Evolutionary conservation across 2,113 vertebrate species (phyloP).

Genomic region (Apteryx owenii): DNA sequence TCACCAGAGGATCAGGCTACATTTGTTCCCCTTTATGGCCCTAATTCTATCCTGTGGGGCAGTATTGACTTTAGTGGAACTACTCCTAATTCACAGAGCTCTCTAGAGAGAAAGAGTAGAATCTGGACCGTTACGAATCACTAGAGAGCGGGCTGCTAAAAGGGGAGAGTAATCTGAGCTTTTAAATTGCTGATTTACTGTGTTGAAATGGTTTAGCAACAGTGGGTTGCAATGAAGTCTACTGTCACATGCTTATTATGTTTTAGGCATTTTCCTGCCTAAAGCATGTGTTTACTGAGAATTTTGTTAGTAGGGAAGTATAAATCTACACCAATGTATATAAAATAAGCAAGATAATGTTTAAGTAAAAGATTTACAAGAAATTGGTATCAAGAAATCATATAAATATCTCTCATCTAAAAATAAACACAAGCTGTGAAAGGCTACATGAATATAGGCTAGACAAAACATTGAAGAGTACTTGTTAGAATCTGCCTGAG

Average conservation of each 20-base stretch:
- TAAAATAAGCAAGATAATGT: background rate
- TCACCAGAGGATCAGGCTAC: background rate
- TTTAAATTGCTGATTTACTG: background rate
- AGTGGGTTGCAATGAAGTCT: background rate
- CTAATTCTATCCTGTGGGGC: background rate
- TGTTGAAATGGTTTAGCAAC: background rate
- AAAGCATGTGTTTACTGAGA: background rate
- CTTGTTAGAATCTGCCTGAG: background rate
- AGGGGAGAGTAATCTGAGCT: background rate
- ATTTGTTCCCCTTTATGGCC: background rate
- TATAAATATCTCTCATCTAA: background rate
- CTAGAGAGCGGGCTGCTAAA: background rate
- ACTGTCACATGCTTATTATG: background rate
- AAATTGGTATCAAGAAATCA: background rate
- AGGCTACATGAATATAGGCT: background rate
- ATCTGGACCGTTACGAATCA: background rate
- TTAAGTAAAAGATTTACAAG: background rate
- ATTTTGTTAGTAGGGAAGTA: background rate
- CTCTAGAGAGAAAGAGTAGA: background rate
- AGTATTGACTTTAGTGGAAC: background rate
- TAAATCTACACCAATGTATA: background rate
- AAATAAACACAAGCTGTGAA: background rate
- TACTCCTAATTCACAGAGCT: background rate
- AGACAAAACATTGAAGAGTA: background rate
- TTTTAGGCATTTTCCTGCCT: background rate